These are phyloP conservation scores for Pollimyrus isidori DNA, from an alignment of 2,113 vertebrate species.

Conservation along the genomic window DNA sequence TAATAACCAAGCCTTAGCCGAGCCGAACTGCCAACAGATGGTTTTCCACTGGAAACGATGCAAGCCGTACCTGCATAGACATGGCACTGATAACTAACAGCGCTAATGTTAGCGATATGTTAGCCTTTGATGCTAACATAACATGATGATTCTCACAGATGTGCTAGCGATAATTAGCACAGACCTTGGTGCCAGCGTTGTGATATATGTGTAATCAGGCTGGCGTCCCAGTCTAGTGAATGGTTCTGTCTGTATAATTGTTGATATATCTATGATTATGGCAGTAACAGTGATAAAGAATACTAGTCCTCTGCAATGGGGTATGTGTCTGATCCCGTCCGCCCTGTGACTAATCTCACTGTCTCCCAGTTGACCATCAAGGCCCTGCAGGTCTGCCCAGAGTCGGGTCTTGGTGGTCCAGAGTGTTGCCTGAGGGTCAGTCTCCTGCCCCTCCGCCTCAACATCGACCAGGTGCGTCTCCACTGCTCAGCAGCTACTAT, in stretches of 20 bases:
- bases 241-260: background rate
- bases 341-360: background rate
- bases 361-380: conserved; percentile 74
- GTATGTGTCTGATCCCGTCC: background rate
- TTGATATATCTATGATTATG: background rate
- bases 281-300: background rate
- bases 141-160: background rate
- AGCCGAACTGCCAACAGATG: background rate
- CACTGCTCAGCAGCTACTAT: background rate
- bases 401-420: conserved; percentile 67
- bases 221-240: background rate
- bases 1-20: background rate
- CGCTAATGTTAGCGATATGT: background rate
- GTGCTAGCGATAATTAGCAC: background rate
- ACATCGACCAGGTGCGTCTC: conserved; percentile 71
- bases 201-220: background rate
- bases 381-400: conserved; percentile 76
- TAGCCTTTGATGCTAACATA: background rate
- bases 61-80: background rate
- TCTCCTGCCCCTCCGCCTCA: conserved; percentile 77
- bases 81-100: background rate
- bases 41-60: background rate
- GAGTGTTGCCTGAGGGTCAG: conserved; percentile 84
- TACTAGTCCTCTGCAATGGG: background rate
- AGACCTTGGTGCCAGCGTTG: background rate